These are phyloP conservation scores for Hylaea fasciaria DNA, from an alignment of 2,888 invertebrate species.

Conservation along the genomic window DNA sequence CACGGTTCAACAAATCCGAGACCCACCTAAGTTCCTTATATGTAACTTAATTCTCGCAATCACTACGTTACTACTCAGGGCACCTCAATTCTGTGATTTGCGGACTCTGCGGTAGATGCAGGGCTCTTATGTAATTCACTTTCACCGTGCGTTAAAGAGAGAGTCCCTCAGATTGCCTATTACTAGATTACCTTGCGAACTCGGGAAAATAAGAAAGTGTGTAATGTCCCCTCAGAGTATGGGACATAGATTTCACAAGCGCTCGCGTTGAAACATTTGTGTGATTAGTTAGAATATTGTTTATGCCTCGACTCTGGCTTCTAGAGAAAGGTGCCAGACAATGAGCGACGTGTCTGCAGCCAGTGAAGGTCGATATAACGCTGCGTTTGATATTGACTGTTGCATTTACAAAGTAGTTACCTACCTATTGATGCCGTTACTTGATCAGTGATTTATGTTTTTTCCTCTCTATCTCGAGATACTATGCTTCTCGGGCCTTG, in stretches of 20 bases:
- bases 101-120: slow-evolving; percentile 73
- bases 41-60: slow-evolving; percentile 54
- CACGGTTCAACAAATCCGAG: not conserved
- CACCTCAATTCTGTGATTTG: slow-evolving; percentile 70
- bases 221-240: slow-evolving; percentile 63
- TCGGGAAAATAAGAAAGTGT: slow-evolving; percentile 76
- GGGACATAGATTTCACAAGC: slow-evolving; percentile 57
- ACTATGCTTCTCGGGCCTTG: not conserved
- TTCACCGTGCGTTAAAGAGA: slow-evolving; percentile 79
- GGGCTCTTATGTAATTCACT: slow-evolving; percentile 78
- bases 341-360: slow-evolving; percentile 6
- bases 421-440: too few relatives aligned
- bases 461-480: too few relatives aligned
- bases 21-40: slow-evolving; percentile 28
- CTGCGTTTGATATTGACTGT: slow-evolving; percentile 1
- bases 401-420: slow-evolving; percentile 1
- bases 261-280: slow-evolving; percentile 31
- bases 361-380: not conserved
- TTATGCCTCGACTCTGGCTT: slow-evolving; percentile 6
- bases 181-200: slow-evolving; percentile 77
- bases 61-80: slow-evolving; percentile 39
- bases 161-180: slow-evolving; percentile 79
- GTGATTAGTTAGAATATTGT: slow-evolving; percentile 30
- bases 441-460: too few relatives aligned
- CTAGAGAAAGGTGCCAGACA: slow-evolving; percentile 18